Evolutionary conservation across 2,113 vertebrate genomes (phyloP).

Genomic region (Camelus dromedarius): DNA sequence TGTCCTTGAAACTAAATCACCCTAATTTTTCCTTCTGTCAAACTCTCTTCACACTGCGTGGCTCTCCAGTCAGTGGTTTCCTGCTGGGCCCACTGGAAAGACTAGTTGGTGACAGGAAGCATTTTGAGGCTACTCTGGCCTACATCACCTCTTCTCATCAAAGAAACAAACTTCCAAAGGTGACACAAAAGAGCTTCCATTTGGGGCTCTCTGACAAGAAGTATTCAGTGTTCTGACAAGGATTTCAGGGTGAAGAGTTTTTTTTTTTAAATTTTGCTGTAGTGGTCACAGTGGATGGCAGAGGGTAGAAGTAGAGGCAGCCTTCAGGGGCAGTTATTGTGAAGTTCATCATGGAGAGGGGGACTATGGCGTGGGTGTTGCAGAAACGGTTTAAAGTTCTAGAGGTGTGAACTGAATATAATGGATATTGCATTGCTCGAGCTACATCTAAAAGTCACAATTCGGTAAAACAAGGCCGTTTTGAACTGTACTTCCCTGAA

Average conservation of each 20-base stretch:
- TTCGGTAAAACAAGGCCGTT: conserved; percentile 14
- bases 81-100: background rate
- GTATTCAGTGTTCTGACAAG: background rate
- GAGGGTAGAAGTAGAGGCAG: conserved; percentile 7
- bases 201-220: background rate
- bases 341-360: conserved; percentile 21
- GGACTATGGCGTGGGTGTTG: background rate
- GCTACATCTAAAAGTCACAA: conserved; percentile 32
- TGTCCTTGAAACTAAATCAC: conserved; percentile 34
- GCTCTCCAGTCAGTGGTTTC: conserved; percentile 28
- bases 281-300: background rate
- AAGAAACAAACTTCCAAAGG: conserved; percentile 47
- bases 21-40: conserved; percentile 19
- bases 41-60: background rate
- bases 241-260: background rate
- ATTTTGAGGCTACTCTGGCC: conserved; percentile 45
- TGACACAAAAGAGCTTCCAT: conserved; percentile 41
- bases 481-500: background rate
- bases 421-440: conserved; percentile 19
- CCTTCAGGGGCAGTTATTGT: conserved; percentile 6
- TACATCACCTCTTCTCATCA: conserved; percentile 47
- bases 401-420: conserved; percentile 25
- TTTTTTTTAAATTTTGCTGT: conserved; percentile 5
- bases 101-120: conserved; percentile 44
- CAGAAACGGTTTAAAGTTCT: conserved; percentile 37